A percentile compares a stretch with the other conserved stretches of the same genome.
These are phyloP conservation scores for Crotalus horridus DNA, from an alignment of 2,113 vertebrate genomes.

Conservation along the genomic window DNA sequence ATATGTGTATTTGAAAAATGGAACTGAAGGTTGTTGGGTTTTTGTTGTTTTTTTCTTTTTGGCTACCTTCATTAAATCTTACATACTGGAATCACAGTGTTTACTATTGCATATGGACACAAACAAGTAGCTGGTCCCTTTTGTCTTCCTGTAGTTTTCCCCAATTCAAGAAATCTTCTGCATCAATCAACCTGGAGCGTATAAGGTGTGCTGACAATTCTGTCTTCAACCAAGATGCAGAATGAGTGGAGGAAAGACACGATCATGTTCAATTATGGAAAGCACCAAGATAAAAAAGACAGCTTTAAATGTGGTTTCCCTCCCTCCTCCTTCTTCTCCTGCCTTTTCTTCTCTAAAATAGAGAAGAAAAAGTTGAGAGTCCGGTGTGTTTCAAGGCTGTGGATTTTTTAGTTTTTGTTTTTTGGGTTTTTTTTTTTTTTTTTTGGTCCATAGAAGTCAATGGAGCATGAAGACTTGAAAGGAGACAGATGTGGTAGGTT, in stretches of 20 bases:
- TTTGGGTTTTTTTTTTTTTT: neutral
- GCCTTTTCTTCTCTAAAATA: neutral
- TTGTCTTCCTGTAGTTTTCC: too few relatives aligned
- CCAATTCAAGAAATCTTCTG: too few relatives aligned
- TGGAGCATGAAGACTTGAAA: neutral
- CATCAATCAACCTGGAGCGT: neutral
- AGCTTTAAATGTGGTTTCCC: neutral
- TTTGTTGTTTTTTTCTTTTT: neutral
- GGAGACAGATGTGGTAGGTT: neutral
- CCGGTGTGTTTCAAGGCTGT: neutral
- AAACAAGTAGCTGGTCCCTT: neutral
- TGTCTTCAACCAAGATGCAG: neutral
- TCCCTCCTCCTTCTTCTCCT: neutral
- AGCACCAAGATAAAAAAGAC: neutral
- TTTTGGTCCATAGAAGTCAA: neutral
- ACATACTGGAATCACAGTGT: neutral
- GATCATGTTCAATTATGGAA: neutral
- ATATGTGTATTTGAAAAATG: neutral
- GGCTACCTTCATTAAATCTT: neutral
- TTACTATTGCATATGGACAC: neutral
- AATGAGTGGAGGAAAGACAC: neutral
- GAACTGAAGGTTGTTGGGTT: neutral
- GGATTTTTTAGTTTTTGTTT: neutral
- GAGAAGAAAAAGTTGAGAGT: neutral
- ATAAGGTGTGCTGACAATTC: neutral